A percentile compares a stretch with the other conserved stretches of the same genome.
Conservation (phyloP, 2,888 invertebrate genomes). For the Dusona sp. region DNA sequence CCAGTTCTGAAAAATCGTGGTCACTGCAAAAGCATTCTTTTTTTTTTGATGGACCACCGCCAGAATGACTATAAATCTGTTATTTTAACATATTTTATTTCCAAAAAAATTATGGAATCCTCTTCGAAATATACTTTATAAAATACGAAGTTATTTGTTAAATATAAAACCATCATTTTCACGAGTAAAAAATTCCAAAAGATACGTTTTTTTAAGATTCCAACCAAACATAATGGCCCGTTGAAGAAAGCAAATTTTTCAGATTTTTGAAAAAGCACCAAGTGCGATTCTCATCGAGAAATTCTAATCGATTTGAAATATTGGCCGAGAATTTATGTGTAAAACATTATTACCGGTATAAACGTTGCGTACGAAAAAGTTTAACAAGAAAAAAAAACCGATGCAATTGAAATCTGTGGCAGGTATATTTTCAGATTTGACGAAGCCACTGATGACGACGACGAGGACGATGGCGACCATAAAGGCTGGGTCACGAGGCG, state of each 20-base stretch:
- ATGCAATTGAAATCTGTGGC: constrained; percentile 38
- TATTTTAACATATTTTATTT: too few species aligned
- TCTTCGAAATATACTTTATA: too few species aligned
- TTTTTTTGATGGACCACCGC: too few species aligned
- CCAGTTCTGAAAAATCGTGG: too few species aligned
- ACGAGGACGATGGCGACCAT: background rate
- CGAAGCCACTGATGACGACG: background rate
- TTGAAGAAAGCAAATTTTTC: background rate
- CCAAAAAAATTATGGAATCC: too few species aligned
- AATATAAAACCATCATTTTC: too few species aligned
- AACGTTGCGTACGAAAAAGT: background rate
- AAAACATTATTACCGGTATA: background rate
- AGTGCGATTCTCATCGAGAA: background rate
- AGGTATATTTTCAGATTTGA: constrained; percentile 47
- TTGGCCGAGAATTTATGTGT: background rate
- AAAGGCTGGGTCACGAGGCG: constrained; percentile 35
- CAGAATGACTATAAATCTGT: too few species aligned
- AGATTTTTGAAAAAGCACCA: background rate
- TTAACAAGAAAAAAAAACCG: background rate
- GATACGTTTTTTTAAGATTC: too few species aligned
- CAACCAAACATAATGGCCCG: too few species aligned
- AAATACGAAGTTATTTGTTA: too few species aligned
- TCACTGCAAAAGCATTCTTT: too few species aligned
- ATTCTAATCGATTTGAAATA: background rate
- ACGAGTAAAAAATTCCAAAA: too few species aligned